Evolutionary conservation across 2,113 vertebrate species (phyloP).

Genomic region (Prionailurus viverrinus): DNA sequence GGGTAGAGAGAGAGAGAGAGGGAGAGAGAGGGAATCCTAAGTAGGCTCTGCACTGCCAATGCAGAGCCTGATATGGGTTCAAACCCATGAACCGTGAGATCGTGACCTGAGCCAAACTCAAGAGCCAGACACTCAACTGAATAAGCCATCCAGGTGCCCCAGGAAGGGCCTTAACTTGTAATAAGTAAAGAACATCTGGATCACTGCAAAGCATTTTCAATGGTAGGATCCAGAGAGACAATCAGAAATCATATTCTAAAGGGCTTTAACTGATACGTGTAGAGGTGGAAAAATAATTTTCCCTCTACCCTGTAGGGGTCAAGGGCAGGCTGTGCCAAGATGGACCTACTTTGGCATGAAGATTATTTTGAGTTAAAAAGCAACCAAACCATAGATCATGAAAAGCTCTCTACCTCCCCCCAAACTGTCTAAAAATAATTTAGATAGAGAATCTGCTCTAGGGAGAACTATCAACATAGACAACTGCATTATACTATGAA

Average conservation of each 20-base stretch:
- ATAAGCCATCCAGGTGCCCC: no score
- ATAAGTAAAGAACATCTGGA: neutral
- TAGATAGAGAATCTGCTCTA: neutral
- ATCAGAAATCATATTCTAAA: neutral
- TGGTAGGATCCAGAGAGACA: neutral
- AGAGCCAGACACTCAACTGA: no score
- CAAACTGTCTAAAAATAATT: neutral
- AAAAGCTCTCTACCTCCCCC: neutral
- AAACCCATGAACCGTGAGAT: no score
- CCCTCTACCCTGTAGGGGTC: neutral
- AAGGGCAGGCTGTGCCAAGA: neutral
- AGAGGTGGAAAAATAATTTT: neutral
- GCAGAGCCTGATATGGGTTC: no score
- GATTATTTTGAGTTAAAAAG: neutral
- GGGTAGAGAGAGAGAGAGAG: no score
- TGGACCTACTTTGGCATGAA: neutral
- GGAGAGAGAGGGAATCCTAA: no score
- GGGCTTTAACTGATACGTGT: neutral
- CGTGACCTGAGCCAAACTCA: no score
- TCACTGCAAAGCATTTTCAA: neutral
- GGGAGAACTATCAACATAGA: neutral
- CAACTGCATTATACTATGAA: neutral
- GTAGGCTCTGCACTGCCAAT: no score
- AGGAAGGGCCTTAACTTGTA: no score
- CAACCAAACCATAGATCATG: neutral